Evolutionary conservation across 2,113 vertebrate species (phyloP), one percentile per base, ranked within the genome.

Genomic region (Seriola rivoliana): DNA sequence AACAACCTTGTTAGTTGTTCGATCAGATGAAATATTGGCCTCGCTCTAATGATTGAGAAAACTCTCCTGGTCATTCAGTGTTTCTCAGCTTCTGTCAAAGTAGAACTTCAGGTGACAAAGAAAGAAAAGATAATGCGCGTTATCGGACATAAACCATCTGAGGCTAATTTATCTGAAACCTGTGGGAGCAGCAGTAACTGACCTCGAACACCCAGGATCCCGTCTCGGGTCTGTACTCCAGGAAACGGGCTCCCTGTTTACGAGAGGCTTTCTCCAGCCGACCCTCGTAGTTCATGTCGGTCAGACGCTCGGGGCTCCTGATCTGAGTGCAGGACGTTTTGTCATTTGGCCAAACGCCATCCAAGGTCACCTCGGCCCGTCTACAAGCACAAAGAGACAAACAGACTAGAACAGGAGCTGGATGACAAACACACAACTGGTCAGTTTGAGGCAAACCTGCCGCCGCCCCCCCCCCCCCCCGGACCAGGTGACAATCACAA

Each of bases 171-270:
- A 34, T 29, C 0, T 29, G 11, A 25, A 76, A 8, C 3, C 8
- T 34, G 5, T 5, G 42, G 0, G 17, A 25, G 32, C 7, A n/a
- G 54, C 44, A 25, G 58, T 0, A 3, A 69, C 80, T 8, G 19
- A 90, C 98, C 97, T 97, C 97, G 59, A 99, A 99, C 0, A 99
- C 97, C 98, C 98, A 99, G 64, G 98, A 99, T 0, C 98, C 98
- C 0, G 97, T 99, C 93, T 99, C 98, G 0, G 97, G 95, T 1
- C 98, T 91, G 85, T 99, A 99, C 52, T 99, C 98, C 87, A 98
- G 96, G 94, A 99, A 99, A 0, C 96, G 97, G 0, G 98, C 97
- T 0, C 98, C 98, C 84, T 99, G 98, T 66, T 93, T 95, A 3
- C 97, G 96, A 0, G 97, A 99, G 0, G 96, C 97, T 0, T 95